These are phyloP conservation scores for Drosophila tanythrix DNA, from an alignment of 2,888 invertebrate genomes.

Conservation along the genomic window DNA sequence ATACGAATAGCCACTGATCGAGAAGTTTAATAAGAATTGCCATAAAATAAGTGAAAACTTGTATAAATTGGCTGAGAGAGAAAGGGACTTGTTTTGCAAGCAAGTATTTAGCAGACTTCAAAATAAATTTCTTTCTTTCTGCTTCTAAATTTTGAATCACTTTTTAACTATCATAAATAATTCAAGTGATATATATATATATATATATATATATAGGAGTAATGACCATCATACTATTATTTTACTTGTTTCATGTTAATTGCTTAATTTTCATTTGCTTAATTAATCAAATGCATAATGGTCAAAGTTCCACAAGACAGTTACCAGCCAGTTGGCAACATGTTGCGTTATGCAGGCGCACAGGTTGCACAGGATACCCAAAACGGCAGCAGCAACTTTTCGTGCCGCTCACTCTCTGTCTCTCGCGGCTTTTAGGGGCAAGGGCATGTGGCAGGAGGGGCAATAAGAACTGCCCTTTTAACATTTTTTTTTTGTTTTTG, in stretches of 20 bases:
- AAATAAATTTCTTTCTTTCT: not conserved
- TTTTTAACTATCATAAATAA: not conserved
- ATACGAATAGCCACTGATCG: not conserved
- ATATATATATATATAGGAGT: not conserved
- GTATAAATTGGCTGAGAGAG: not conserved
- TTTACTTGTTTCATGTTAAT: not conserved
- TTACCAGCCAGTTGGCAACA: slow-evolving; percentile 13
- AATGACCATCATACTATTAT: no score
- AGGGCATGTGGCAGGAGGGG: not conserved
- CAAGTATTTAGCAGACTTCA: not conserved
- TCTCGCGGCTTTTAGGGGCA: not conserved
- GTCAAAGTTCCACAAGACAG: not conserved
- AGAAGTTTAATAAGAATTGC: not conserved
- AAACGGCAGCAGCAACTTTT: slow-evolving; percentile 6
- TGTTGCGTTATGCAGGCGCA: slow-evolving; percentile 28
- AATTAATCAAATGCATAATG: not conserved
- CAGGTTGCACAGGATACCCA: slow-evolving; percentile 24
- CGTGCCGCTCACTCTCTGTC: not conserved
- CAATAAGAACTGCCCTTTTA: slow-evolving; percentile 16
- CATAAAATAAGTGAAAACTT: not conserved
- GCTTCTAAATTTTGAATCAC: not conserved
- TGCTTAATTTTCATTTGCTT: not conserved
- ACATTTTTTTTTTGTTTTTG: not conserved
- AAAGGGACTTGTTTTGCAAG: not conserved
- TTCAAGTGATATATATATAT: not conserved